Conservation (phyloP, 2,797 vertebrate species). For the Karalla daura region DNA sequence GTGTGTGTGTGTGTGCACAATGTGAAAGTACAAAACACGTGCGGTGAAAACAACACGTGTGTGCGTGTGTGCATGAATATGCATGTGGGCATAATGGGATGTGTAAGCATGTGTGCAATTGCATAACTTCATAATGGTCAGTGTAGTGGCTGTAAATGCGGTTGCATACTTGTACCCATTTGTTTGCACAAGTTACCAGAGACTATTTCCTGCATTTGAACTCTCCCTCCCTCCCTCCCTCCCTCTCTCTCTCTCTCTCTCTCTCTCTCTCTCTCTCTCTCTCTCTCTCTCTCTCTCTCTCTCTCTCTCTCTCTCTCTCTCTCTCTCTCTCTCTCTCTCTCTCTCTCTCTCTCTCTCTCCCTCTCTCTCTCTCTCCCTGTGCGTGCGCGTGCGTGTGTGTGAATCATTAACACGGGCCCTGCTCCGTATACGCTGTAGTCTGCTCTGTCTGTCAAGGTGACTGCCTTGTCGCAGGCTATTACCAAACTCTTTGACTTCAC, state of each 20-base stretch:
- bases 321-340: no score
- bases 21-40: neutral
- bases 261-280: no score
- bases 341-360: no score
- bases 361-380: no score
- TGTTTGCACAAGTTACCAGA: conserved; percentile 32
- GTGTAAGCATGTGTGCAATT: neutral
- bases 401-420: conserved; percentile 64
- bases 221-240: no score
- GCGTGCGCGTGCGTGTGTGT: conserved; percentile 38
- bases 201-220: conserved; percentile 23
- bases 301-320: no score
- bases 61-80: neutral
- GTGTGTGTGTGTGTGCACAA: conserved; percentile 1
- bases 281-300: no score
- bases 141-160: conserved; percentile 6
- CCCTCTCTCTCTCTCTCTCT: no score
- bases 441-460: conserved; percentile 56
- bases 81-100: neutral
- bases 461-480: conserved; percentile 32
- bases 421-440: conserved; percentile 27
- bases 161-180: neutral
- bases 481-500: conserved; percentile 27
- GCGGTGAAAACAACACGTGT: neutral
- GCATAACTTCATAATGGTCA: conserved; percentile 25